Evolutionary conservation across 2,113 vertebrate genomes (phyloP), one percentile per base, ranked within the genome.

Genomic region (Galbula dea): DNA sequence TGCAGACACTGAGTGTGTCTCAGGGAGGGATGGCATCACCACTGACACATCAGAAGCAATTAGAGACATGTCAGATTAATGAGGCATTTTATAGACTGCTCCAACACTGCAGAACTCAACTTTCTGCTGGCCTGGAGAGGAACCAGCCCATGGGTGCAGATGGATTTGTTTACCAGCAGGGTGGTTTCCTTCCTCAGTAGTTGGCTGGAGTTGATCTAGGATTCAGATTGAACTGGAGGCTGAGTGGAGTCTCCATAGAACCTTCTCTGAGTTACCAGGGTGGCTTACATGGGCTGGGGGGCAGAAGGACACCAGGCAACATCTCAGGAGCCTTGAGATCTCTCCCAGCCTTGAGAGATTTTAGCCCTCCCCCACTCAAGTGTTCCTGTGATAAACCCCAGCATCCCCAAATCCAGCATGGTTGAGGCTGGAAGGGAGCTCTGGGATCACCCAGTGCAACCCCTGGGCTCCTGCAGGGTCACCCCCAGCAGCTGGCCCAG

Each of bases 271-370:
- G 27, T 36, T 36, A 12, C 15, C 66, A 15, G 61, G 67, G 12
- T 5, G 12, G 41, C 34, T 29, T 26, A 6, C 16, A 32, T n/a
- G 36, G 23, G 36, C 34, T 11, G 11, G 34, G 59, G 24, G 34
- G 51, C 30, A 34, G 51, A 9, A 49, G 37, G 39, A 9, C 26
- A 0, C 1, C 15, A 0, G 17, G 30, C 18, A 3, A 8, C 21
- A 10, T 30, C 16, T n/a, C 41, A 0, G 58, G n/a, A 51, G 45
- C 58, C 26, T 27, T 52, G 14, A 52, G 51, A 52, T 24, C 51
- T 24, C 27, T 26, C 15, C 15, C 24, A 8, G 27, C n/a, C n/a
- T n/a, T n/a, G n/a, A n/a, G n/a, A n/a, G n/a, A n/a, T 41, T 66
- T 84, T 37, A 23, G 27, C 34, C 30, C 20, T 37, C 4, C 62